A percentile compares a stretch with the other conserved stretches of the same genome.
Evolutionary conservation across 2,113 vertebrate genomes (phyloP).

Genomic region (Anser cygnoides): DNA sequence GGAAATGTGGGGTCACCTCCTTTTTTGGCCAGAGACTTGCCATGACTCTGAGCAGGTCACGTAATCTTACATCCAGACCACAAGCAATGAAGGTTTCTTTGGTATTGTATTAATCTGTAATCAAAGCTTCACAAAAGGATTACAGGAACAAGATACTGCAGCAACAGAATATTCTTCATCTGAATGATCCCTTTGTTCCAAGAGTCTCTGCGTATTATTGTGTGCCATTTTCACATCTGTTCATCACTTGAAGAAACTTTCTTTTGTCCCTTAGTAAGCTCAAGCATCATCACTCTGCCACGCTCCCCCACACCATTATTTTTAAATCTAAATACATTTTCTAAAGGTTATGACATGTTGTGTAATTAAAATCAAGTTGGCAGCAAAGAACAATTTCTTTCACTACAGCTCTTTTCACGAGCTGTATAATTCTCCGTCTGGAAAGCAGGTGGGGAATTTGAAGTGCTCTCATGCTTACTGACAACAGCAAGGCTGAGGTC

Average conservation of each 20-base stretch:
- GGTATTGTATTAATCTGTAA: conserved; percentile 8
- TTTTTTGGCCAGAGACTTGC: neutral
- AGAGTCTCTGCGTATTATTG: neutral
- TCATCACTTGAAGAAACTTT: neutral
- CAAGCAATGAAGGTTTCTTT: neutral
- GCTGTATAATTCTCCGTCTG: neutral
- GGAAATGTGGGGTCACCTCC: neutral
- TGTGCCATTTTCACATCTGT: conserved; percentile 28
- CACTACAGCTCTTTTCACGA: neutral
- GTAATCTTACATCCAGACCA: neutral
- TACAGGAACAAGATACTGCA: conserved; percentile 14
- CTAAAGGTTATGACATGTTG: conserved; percentile 4
- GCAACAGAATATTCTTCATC: conserved; percentile 1
- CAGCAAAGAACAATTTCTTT: neutral
- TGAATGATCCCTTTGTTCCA: conserved; percentile 8
- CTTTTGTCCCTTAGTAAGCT: neutral
- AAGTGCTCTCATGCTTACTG: neutral
- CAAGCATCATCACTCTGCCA: neutral
- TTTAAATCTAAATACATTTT: conserved; percentile 29
- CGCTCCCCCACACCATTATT: neutral
- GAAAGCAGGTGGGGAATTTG: neutral
- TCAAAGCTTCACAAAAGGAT: conserved; percentile 1
- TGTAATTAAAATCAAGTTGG: conserved; percentile 19
- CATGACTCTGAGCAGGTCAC: neutral
- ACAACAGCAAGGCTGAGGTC: neutral